Percentiles rank a stretch among this genome's conserved stretches.
phyloP scores from a whole-genome alignment of 2,797 vertebrate species.

The Coranthus polyacanthus region DNA sequence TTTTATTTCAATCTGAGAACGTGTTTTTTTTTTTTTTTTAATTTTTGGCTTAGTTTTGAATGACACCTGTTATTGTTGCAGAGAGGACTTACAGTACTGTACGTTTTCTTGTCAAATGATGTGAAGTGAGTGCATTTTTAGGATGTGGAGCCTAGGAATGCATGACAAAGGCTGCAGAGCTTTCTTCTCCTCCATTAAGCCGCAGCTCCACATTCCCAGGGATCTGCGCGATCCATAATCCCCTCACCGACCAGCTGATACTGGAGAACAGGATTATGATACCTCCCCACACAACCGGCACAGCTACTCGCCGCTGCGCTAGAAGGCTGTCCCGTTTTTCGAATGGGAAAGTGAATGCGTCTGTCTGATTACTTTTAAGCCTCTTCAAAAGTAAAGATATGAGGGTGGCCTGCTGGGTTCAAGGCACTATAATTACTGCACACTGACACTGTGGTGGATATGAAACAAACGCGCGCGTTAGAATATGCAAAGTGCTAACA shows the following conservation, averaged over 20 bases:
- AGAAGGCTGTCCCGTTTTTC: slow-evolving; percentile 45
- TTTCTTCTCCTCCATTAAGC: slow-evolving; percentile 58
- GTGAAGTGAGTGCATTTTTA: slow-evolving; percentile 17
- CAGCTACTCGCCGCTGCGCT: slow-evolving; percentile 39
- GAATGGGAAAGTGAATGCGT: slow-evolving; percentile 55
- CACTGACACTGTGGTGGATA: too few relatives aligned
- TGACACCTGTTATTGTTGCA: too few relatives aligned
- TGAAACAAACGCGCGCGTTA: not conserved
- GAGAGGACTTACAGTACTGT: slow-evolving; percentile 5
- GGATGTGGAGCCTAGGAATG: slow-evolving; percentile 32
- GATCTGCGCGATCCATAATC: slow-evolving; percentile 71
- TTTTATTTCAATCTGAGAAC: too few relatives aligned
- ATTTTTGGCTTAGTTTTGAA: too few relatives aligned
- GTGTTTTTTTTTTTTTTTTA: too few relatives aligned
- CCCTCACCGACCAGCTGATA: slow-evolving; percentile 60
- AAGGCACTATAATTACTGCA: too few relatives aligned
- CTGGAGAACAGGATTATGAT: slow-evolving; percentile 66
- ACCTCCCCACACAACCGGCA: slow-evolving; percentile 49
- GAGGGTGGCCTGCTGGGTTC: slow-evolving; percentile 7
- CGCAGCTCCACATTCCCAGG: slow-evolving; percentile 58
- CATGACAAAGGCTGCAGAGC: slow-evolving; percentile 43
- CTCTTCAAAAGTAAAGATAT: slow-evolving; percentile 22
- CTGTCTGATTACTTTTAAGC: slow-evolving; percentile 50
- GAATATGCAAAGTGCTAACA: not conserved
- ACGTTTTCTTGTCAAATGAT: slow-evolving; percentile 23